Evolutionary conservation across 1,140 invertebrate species (phyloP).

Genomic region (Pentalonia nigronervosa): DNA sequence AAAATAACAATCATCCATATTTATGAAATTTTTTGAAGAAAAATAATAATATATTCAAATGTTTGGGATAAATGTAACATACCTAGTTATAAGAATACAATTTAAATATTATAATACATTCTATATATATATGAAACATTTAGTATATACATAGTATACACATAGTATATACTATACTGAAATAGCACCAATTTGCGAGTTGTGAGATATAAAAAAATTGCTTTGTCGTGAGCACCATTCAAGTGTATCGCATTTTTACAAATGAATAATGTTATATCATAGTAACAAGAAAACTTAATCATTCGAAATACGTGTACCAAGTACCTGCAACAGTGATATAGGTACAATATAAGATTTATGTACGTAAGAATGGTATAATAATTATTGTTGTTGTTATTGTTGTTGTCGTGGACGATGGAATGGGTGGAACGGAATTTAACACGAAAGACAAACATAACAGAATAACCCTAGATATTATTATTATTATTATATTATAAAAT

Average conservation of each 20-base stretch:
- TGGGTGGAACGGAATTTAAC: neutral
- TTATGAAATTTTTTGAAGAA: too few species aligned
- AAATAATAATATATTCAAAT: too few species aligned
- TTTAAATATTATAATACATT: too few species aligned
- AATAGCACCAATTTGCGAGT: too few species aligned
- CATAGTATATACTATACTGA: too few species aligned
- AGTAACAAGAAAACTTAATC: neutral
- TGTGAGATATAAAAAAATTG: neutral
- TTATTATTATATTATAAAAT: slow-evolving; percentile 10
- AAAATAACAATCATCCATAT: too few species aligned
- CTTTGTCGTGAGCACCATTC: neutral
- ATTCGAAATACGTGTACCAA: neutral
- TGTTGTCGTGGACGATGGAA: neutral
- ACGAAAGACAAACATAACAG: neutral
- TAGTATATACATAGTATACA: too few species aligned
- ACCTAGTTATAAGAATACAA: too few species aligned
- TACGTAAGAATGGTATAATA: neutral
- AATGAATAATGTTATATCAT: neutral
- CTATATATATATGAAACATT: too few species aligned
- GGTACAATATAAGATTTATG: neutral
- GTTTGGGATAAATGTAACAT: too few species aligned
- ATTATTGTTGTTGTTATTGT: neutral
- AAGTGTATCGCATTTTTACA: neutral
- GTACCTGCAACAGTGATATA: neutral
- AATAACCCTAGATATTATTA: neutral